These are phyloP conservation scores for Chymomyza costata DNA, from an alignment of 1,140 invertebrate genomes.

Conservation along the genomic window DNA sequence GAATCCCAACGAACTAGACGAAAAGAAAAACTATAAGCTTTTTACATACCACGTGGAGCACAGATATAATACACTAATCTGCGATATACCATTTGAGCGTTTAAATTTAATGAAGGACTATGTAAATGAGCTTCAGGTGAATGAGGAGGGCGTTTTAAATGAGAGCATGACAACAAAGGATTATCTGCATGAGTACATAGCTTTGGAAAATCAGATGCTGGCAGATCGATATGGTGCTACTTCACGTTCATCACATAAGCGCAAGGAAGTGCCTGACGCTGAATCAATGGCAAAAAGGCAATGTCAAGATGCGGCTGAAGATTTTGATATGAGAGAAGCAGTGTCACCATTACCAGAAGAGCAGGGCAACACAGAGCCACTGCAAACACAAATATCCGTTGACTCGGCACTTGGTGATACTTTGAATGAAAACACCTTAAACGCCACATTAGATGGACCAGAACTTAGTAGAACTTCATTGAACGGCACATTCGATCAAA, in stretches of 20 bases:
- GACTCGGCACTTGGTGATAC: conserved; percentile 32
- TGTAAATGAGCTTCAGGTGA: conserved; percentile 45
- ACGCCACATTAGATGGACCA: background rate
- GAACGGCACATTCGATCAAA: background rate
- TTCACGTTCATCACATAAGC: conserved; percentile 12
- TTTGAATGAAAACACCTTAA: background rate
- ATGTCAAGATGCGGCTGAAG: background rate
- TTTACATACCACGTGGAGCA: conserved; percentile 67
- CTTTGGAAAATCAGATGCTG: conserved; percentile 60
- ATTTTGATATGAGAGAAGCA: background rate
- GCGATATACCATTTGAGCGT: conserved; percentile 63
- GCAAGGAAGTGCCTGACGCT: too few relatives aligned
- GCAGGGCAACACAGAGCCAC: background rate
- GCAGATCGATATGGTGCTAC: conserved; percentile 43
- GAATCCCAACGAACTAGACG: conserved; percentile 57
- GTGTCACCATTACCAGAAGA: background rate
- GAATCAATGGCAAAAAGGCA: background rate
- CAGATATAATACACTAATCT: conserved; percentile 63
- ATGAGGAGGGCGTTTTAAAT: conserved; percentile 28
- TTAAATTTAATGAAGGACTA: conserved; percentile 66
- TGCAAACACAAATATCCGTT: conserved; percentile 12
- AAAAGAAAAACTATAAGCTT: conserved; percentile 68
- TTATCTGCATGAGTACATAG: conserved; percentile 54
- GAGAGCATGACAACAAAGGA: conserved; percentile 44
- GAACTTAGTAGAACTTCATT: conserved; percentile 31